phyloP scores from a whole-genome alignment of 2,113 vertebrate genomes.

The Syngnathoides biaculeatus region DNA sequence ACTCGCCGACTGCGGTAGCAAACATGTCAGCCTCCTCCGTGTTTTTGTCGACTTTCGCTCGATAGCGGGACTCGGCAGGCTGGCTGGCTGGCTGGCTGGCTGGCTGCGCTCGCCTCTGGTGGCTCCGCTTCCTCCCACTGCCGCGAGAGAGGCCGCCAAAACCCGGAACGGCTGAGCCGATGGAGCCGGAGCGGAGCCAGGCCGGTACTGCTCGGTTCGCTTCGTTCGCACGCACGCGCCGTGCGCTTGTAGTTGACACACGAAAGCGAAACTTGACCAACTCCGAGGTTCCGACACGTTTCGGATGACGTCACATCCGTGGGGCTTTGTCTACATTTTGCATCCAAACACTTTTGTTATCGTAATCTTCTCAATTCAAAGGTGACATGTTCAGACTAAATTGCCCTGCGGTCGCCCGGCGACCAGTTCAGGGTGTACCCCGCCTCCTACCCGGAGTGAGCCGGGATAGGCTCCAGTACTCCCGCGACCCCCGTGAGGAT shows the following conservation, averaged over 20 bases:
- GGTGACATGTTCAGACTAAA: not conserved
- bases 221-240: not conserved
- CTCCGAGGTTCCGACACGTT: not conserved
- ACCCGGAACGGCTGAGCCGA: conserved; percentile 40
- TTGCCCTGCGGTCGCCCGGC: too few relatives aligned
- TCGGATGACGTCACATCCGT: not conserved
- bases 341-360: not conserved
- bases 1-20: conserved; percentile 2
- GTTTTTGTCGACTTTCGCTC: conserved; percentile 22
- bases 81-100: conserved; percentile 20
- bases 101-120: conserved; percentile 37
- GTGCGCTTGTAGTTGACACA: not conserved
- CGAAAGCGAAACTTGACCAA: not conserved
- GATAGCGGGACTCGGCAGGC: conserved; percentile 6
- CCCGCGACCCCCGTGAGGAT: too few relatives aligned
- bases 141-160: conserved; percentile 52
- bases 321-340: not conserved
- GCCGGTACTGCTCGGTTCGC: not conserved
- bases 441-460: too few relatives aligned
- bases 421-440: too few relatives aligned
- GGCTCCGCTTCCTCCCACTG: conserved; percentile 68
- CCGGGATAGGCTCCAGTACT: too few relatives aligned
- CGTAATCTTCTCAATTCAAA: not conserved
- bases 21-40: conserved; percentile 16
- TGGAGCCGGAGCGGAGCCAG: conserved; percentile 25